Base-by-base conservation (phyloP, 37 sponge, comb jelly and placozoan genomes). In the Agelas oroides region DNA sequence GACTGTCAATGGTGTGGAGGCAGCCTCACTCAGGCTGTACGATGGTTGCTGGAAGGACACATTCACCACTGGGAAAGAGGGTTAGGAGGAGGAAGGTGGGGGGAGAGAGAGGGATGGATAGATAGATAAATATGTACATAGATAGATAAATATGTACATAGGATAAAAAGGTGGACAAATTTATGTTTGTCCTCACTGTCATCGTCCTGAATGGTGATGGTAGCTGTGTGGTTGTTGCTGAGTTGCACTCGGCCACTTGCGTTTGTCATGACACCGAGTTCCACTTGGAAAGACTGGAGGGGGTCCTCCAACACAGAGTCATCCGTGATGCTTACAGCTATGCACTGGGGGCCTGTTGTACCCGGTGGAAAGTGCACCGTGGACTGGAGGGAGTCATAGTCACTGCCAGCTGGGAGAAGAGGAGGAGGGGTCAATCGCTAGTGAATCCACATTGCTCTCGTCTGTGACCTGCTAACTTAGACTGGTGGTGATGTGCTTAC, bases 251-350 rank as follows among this genome's bases (percentile, higher is more conserved):
- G 59, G 61, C 37, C 32, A n/a, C 55, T 30, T 8, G 46, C 40
- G 39, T 1, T 5, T 68, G 69, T 33, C 19, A 33, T 8, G 24
- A 71, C 23, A n/a, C 15, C 52, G 21, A 84, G 53, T n/a, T 53
- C 66, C 0, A 82, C 53, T 16, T 69, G 35, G 59, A 63, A 77
- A 3, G 15, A 61, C 72, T 72, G 27, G 36, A 74, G 75, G 2
- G 1, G 5, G 0, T 63, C 41, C 67, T 84, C 84, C 28, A 84
- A 34, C 15, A 74, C 38, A 27, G 24, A 19, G 24, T 84, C 75
- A 30, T 84, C 84, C 18, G 36, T 54, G 38, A 74, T 31, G 13
- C 30, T 56, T 0, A 84, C 23, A 12, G 24, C 23, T n/a, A 23
- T 56, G 40, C 73, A 65, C 55, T 62, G 75, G 16, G 52, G 55